Evolutionary conservation across 2,113 vertebrate species (phyloP).

Genomic region (Aspidoscelis tigris): DNA sequence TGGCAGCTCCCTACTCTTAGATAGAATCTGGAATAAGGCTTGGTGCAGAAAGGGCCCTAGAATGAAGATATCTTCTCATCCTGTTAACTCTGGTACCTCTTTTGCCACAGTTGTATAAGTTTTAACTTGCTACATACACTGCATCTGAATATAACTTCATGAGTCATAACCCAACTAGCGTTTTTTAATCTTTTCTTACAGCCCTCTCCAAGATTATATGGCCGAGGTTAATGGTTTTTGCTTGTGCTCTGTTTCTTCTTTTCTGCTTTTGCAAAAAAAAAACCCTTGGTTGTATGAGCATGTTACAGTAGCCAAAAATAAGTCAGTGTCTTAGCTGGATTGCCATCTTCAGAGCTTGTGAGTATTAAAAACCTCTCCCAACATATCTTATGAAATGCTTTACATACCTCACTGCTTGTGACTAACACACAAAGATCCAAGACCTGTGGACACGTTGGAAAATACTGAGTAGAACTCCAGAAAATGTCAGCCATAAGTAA

Average conservation of each 20-base stretch:
- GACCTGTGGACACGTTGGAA: neutral
- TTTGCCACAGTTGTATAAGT: too few species aligned
- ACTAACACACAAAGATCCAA: neutral
- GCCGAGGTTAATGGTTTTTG: neutral
- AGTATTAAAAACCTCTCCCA: neutral
- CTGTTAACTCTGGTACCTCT: too few species aligned
- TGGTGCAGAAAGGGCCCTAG: too few species aligned
- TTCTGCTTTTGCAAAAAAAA: neutral
- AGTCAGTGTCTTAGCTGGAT: neutral
- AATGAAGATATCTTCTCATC: too few species aligned
- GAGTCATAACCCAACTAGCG: neutral
- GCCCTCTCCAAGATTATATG: neutral
- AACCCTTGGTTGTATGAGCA: neutral
- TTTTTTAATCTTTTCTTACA: neutral
- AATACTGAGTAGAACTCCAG: neutral
- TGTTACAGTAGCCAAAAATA: too few species aligned
- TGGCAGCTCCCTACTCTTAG: too few species aligned
- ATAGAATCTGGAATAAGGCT: too few species aligned
- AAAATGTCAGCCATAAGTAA: neutral
- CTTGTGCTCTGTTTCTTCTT: neutral
- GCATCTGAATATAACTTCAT: neutral
- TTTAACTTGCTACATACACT: neutral
- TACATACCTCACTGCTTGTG: neutral
- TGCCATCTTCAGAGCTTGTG: neutral
- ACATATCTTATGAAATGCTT: neutral